A percentile compares a stretch with the other conserved stretches of the same genome.
Evolutionary conservation across 2,113 vertebrate genomes (phyloP).

Genomic region (Aspidoscelis tigris): DNA sequence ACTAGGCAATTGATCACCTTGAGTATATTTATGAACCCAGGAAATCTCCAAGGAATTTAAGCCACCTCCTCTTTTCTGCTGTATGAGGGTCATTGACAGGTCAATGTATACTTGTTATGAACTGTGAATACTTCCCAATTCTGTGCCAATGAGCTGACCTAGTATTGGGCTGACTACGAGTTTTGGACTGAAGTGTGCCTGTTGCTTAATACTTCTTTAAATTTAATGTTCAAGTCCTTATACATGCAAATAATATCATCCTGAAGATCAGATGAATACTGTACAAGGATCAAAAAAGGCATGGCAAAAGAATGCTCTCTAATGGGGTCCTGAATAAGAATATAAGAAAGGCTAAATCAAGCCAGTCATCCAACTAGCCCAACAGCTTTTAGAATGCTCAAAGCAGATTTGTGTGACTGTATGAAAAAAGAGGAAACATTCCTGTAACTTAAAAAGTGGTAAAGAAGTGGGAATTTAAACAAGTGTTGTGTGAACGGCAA

Average conservation of each 20-base stretch:
- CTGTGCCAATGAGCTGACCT: neutral
- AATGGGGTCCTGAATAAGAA: neutral
- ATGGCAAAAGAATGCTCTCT: neutral
- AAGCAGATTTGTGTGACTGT: no score
- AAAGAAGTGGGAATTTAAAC: no score
- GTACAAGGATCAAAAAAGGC: neutral
- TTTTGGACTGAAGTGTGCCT: neutral
- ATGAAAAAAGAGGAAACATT: no score
- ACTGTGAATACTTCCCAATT: constrained; percentile 3
- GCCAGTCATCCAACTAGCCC: neutral
- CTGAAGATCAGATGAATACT: neutral
- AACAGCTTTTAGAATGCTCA: neutral
- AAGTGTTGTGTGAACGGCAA: no score
- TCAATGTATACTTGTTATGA: constrained; percentile 10
- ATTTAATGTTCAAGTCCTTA: neutral
- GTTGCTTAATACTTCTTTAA: neutral
- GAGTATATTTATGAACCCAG: constrained; percentile 25
- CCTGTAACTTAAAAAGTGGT: no score
- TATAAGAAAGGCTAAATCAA: no score
- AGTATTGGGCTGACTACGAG: neutral
- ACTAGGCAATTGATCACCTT: constrained; percentile 14
- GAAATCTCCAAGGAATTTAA: constrained; percentile 23
- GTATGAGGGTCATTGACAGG: constrained; percentile 7
- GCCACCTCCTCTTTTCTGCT: constrained; percentile 25
- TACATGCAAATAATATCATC: neutral